A percentile compares a stretch with the other conserved stretches of the same genome.
phyloP scores from a whole-genome alignment of 2,888 invertebrate genomes.

The Hirtodrosophila duncani region DNA sequence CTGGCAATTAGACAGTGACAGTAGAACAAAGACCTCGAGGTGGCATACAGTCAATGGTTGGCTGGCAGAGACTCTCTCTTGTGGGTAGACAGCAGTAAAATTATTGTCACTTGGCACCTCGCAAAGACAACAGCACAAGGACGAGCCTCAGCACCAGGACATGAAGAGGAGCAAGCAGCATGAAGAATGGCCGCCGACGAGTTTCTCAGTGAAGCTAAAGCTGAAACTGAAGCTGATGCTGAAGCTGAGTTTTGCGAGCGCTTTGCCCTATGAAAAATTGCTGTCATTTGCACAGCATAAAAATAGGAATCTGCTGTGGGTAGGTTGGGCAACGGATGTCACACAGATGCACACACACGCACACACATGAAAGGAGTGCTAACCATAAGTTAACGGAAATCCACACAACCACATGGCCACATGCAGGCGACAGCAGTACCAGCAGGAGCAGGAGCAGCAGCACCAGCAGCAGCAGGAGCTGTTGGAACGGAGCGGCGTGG shows the following conservation, averaged over 20 bases:
- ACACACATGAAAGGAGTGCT: conserved; percentile 35
- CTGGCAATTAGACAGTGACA: conserved; percentile 62
- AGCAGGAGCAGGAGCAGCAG: conserved; percentile 1
- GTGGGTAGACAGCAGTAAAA: conserved; percentile 45
- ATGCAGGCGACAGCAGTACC: conserved; percentile 54
- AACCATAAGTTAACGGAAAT: conserved; percentile 72
- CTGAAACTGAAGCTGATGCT: too few relatives aligned
- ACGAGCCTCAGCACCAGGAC: neutral
- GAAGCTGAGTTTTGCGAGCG: conserved; percentile 48
- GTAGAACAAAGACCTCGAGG: conserved; percentile 43
- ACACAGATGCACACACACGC: conserved; percentile 19
- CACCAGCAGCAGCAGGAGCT: neutral
- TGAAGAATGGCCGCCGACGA: conserved; percentile 38
- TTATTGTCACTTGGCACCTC: conserved; percentile 70
- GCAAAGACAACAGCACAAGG: conserved; percentile 25
- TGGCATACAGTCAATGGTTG: conserved; percentile 1
- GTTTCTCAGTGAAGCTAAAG: too few relatives aligned
- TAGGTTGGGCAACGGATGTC: neutral
- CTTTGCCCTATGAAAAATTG: conserved; percentile 70
- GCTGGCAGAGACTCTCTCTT: conserved; percentile 1
- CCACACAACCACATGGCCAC: conserved; percentile 64
- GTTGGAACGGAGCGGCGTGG: neutral
- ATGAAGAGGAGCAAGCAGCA: conserved; percentile 14
- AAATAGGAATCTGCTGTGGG: conserved; percentile 53
- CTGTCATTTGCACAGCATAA: conserved; percentile 73